Percentiles rank a stretch among this genome's conserved stretches.
Evolutionary conservation across 2,888 invertebrate species (phyloP).

Genomic region (Hypomecis punctinalis): DNA sequence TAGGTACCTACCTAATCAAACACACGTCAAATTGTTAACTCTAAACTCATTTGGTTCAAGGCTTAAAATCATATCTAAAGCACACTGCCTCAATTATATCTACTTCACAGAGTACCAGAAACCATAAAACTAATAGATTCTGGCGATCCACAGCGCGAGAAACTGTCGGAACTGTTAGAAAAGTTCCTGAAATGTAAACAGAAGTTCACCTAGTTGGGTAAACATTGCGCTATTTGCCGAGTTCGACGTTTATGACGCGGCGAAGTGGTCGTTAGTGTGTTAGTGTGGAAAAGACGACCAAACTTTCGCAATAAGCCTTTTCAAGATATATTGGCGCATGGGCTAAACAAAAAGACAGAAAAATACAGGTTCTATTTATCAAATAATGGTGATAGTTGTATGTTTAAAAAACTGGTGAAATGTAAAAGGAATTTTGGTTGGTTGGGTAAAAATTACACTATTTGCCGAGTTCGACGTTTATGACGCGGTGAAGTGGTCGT

Average conservation of each 20-base stretch:
- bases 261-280: slow-evolving; percentile 9
- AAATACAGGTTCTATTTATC: no score
- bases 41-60: no score
- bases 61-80: no score
- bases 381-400: no score
- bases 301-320: slow-evolving; percentile 3
- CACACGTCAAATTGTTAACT: no score
- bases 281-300: slow-evolving; percentile 3
- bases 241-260: slow-evolving; percentile 5
- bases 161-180: not conserved
- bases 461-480: slow-evolving; percentile 5
- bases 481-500: slow-evolving; percentile 5
- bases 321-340: not conserved
- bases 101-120: no score
- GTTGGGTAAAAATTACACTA: slow-evolving; percentile 1
- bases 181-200: slow-evolving; percentile 9
- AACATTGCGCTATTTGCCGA: slow-evolving; percentile 3
- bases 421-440: slow-evolving; percentile 4
- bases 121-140: no score
- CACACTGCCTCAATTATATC: no score
- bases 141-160: not conserved
- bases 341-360: no score
- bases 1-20: no score
- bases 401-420: no score
- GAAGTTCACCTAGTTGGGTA: slow-evolving; percentile 1